Base-by-base conservation (phyloP, 2,888 invertebrate species). In the Cheilosia impressa region DNA sequence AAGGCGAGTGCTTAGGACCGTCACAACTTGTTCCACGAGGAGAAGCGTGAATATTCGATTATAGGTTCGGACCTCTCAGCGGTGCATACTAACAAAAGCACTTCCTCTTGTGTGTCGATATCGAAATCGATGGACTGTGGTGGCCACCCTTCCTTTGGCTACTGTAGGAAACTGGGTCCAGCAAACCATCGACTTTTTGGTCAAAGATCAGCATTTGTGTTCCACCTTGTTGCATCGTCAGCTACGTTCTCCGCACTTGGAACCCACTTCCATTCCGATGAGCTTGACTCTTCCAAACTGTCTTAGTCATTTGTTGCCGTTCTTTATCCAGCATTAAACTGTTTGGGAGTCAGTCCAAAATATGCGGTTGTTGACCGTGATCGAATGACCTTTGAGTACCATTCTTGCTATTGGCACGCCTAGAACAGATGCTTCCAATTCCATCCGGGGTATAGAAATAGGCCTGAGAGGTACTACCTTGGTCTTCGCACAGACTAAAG, bases 141-240 rank as follows among this genome's bases (percentile, higher is more conserved):
- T 41, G 52, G 76, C 76, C 58, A 76, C 4, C 5, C 13, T 1
- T 76, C 66, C 41, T 68, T 53, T 2, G 52, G 13, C 19, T 45
- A 31, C 15, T 31, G n/a, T 41, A 76, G 4, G 19, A 68, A 76
- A 4, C 19, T 17, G 1, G 65, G 57, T 4, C 65, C 75, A 0
- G 9, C 34, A 19, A 43, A 76, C 60, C 60, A 76, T 15, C 66
- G 50, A n/a, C 60, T 52, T 10, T 58, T 19, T 2, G 58, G 58
- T 1, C 57, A 3, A 52, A n/a, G 7, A 22, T 57, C 17, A 38
- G 38, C n/a, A 31, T 69, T 68, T 0, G n/a, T 1, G 45, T 77
- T 69, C 53, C 52, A 69, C 27, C 68, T 77, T 1, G 68, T 69
- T 0, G 68, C 68, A 1, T 77, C 68, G 65, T 57, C 75, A 9